Conservation (phyloP, 2,113 vertebrate species). For the Ellobius talpinus region DNA sequence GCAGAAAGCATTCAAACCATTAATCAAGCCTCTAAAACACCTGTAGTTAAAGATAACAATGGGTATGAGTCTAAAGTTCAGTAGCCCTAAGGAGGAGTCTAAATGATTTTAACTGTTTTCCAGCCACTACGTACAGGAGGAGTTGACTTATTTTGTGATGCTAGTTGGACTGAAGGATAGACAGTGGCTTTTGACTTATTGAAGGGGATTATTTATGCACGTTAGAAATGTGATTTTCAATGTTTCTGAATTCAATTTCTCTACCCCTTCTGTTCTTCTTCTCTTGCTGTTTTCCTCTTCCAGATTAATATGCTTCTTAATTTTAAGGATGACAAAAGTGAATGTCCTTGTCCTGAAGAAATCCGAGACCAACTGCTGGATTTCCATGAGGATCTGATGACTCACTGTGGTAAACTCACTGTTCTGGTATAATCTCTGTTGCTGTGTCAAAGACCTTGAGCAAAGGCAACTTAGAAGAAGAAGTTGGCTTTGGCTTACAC, state of each 20-base stretch:
- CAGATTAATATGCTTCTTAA: slow-evolving; percentile 98
- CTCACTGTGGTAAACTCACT: slow-evolving; percentile 92
- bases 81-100: neutral
- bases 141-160: neutral
- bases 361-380: slow-evolving; percentile 94
- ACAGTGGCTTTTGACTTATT: neutral
- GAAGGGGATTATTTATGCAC: neutral
- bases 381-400: slow-evolving; percentile 97
- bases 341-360: slow-evolving; percentile 95
- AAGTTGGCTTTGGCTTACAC: neutral
- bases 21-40: neutral
- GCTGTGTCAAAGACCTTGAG: neutral
- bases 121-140: neutral
- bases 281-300: slow-evolving; percentile 36
- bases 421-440: neutral
- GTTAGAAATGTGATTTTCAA: neutral
- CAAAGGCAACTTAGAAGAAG: neutral
- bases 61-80: neutral
- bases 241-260: neutral
- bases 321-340: slow-evolving; percentile 96
- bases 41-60: neutral
- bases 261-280: neutral
- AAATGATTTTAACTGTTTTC: neutral
- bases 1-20: neutral
- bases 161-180: neutral